Evolutionary conservation across 2,888 invertebrate genomes (phyloP).

Genomic region (Thera britannica): DNA sequence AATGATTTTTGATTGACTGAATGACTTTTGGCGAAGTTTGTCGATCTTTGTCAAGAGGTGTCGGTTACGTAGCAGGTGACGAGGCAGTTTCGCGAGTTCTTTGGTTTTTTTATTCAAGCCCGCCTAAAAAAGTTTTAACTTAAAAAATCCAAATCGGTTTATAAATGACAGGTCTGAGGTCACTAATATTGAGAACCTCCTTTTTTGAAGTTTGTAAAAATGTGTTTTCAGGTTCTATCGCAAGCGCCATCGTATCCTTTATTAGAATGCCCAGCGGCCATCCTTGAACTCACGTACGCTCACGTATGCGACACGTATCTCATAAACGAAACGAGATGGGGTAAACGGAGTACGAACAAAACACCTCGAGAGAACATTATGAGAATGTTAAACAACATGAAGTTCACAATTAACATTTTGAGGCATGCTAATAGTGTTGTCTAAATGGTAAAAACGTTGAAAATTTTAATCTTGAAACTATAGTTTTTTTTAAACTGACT

Average conservation of each 20-base stretch:
- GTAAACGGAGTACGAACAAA: slow-evolving; percentile 40
- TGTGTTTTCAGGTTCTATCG: background rate
- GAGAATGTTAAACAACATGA: slow-evolving; percentile 59
- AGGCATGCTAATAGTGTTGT: slow-evolving; percentile 4
- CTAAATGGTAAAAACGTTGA: background rate
- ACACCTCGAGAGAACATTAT: slow-evolving; percentile 42
- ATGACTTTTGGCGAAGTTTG: too few relatives aligned
- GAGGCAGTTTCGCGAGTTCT: too few relatives aligned
- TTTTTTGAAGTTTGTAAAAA: background rate
- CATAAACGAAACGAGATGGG: slow-evolving; percentile 38
- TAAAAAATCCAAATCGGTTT: too few relatives aligned
- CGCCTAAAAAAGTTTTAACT: too few relatives aligned
- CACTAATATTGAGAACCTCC: too few relatives aligned
- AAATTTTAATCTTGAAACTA: too few relatives aligned
- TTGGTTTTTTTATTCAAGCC: too few relatives aligned
- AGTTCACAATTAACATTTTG: slow-evolving; percentile 50
- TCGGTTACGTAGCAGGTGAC: too few relatives aligned
- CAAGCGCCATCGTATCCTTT: slow-evolving; percentile 1
- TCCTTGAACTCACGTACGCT: slow-evolving; percentile 10
- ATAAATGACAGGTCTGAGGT: too few relatives aligned
- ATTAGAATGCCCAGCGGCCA: slow-evolving; percentile 19
- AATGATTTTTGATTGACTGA: too few relatives aligned
- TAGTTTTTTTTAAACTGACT: too few relatives aligned
- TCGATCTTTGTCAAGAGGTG: too few relatives aligned
- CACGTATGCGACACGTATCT: slow-evolving; percentile 22